Evolutionary conservation across 2,113 vertebrate species (phyloP).

Genomic region (Rhinopomastus cyanomelas): DNA sequence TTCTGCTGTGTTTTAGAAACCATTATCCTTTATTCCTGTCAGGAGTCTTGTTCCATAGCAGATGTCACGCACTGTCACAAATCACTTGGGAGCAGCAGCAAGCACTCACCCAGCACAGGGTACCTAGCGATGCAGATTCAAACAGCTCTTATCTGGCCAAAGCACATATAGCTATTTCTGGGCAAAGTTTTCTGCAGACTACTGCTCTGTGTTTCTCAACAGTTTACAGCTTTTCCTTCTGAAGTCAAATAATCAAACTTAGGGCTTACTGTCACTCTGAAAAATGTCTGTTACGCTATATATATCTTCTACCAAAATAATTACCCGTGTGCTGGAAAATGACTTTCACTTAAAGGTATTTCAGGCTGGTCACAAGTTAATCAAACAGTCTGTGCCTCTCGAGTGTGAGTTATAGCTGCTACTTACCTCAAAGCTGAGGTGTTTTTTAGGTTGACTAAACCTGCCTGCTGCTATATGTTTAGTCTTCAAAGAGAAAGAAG

Average conservation of each 20-base stretch:
- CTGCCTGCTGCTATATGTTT: background rate
- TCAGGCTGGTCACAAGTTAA: background rate
- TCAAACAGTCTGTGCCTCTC: background rate
- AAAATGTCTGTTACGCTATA: background rate
- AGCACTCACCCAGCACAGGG: background rate
- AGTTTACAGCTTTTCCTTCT: constrained; percentile 15
- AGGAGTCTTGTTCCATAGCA: background rate
- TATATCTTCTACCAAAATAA: background rate
- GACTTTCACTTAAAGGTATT: background rate
- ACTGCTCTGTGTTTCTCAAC: background rate
- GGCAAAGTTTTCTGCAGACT: background rate
- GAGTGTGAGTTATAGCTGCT: background rate
- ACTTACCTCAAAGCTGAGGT: background rate
- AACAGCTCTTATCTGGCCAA: background rate
- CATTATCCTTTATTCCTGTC: constrained; percentile 9
- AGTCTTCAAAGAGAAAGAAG: background rate
- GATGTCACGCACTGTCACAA: background rate
- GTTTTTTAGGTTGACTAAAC: background rate
- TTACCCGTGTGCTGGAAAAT: background rate
- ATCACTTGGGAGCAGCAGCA: background rate
- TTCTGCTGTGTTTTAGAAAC: background rate
- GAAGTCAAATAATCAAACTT: constrained; percentile 1
- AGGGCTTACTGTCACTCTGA: background rate
- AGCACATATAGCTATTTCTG: background rate
- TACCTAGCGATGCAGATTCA: background rate